Percentiles rank a stretch among this genome's conserved stretches.
These are phyloP conservation scores for Lonchura striata DNA, from an alignment of 2,113 vertebrate genomes.

Conservation along the genomic window DNA sequence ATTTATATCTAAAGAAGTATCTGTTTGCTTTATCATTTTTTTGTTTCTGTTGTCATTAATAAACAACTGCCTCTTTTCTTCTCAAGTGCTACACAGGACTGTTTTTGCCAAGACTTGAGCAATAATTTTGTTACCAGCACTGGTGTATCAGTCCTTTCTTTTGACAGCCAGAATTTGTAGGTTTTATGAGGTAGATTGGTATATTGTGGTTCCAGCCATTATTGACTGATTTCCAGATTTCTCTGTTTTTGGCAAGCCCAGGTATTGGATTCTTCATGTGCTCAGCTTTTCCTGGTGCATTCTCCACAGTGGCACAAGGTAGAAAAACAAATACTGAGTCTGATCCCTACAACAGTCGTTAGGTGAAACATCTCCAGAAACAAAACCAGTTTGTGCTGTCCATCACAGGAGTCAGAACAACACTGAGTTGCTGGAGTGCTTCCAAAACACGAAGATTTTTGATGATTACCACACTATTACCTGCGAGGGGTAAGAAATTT, in stretches of 20 bases:
- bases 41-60: conserved; percentile 20
- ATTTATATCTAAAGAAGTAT: conserved; percentile 8
- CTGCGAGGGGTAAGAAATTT: neutral
- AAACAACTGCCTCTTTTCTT: conserved; percentile 37
- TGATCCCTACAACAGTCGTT: accelerated
- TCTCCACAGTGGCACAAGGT: neutral
- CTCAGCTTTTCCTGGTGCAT: neutral
- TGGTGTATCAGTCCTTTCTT: neutral
- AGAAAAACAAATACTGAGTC: neutral
- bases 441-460: accelerated
- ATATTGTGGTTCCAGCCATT: neutral
- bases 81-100: neutral
- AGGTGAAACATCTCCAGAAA: neutral
- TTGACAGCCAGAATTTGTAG: neutral
- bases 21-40: conserved; percentile 21
- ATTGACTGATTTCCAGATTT: neutral
- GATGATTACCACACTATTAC: neutral
- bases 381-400: neutral
- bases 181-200: neutral
- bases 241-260: neutral
- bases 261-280: neutral
- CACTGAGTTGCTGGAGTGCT: neutral
- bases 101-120: neutral
- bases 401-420: neutral
- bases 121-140: neutral